Percentiles rank a stretch among this genome's conserved stretches.
phyloP scores from a whole-genome alignment of 2,113 vertebrate genomes.

The Podarcis raffonei region DNA sequence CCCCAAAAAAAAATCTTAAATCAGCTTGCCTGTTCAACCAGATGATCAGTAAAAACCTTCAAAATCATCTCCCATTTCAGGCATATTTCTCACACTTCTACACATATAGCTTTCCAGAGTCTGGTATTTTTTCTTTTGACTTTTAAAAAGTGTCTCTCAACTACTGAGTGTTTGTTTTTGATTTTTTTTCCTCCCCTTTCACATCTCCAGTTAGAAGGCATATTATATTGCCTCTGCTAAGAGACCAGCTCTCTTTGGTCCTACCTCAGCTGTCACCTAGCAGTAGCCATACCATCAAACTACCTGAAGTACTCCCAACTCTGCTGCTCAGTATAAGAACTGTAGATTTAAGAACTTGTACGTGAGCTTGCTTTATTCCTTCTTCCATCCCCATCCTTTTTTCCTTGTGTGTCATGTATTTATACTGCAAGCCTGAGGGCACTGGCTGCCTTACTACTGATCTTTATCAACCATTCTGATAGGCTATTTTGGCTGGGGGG shows the following conservation, averaged over 20 bases:
- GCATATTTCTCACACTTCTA: not conserved
- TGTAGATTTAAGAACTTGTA: too few relatives aligned
- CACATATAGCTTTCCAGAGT: not conserved
- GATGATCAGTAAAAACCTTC: not conserved
- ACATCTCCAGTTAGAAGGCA: not conserved
- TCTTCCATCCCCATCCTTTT: not conserved
- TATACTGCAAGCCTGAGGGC: too few relatives aligned
- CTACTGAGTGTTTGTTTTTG: not conserved
- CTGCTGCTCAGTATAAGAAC: too few relatives aligned
- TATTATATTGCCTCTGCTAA: too few relatives aligned
- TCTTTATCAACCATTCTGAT: too few relatives aligned
- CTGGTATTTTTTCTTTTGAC: not conserved
- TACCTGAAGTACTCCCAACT: too few relatives aligned
- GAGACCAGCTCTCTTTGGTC: too few relatives aligned
- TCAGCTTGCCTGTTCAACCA: not conserved
- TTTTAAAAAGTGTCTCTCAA: not conserved
- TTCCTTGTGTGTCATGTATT: not conserved
- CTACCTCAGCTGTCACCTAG: too few relatives aligned
- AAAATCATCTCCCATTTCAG: not conserved
- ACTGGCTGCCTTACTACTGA: too few relatives aligned
- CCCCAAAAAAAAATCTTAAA: not conserved
- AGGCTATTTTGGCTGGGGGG: too few relatives aligned
- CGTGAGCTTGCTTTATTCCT: not conserved
- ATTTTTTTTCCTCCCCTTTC: not conserved
- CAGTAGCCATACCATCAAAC: too few relatives aligned